A percentile compares a stretch with the other conserved stretches of the same genome.
phyloP scores from a whole-genome alignment of 2,113 vertebrate genomes.

The Lepidothrix coronata region DNA sequence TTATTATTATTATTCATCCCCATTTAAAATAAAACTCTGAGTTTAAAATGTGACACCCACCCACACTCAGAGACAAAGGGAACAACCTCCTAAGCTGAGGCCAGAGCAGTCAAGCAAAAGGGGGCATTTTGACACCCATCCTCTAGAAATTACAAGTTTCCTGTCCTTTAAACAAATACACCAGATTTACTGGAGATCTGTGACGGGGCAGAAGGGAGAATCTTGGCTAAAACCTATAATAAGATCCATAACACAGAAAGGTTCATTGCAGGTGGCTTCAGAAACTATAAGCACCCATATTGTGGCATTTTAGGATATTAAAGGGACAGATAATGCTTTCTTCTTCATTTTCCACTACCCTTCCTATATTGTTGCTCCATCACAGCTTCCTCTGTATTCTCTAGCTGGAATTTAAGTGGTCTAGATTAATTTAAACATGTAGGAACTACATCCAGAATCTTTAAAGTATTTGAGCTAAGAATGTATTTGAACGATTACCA shows the following conservation, averaged over 20 bases:
- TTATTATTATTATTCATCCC: no score
- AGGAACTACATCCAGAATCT: neutral
- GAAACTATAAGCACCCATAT: neutral
- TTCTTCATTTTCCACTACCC: neutral
- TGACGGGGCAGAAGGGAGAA: neutral
- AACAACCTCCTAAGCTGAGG: neutral
- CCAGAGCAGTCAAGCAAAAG: neutral
- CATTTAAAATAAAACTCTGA: neutral
- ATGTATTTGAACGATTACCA: constrained; percentile 42
- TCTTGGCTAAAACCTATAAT: neutral
- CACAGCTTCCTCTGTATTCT: neutral
- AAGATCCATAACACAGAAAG: neutral
- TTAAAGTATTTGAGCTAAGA: constrained; percentile 32
- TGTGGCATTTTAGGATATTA: neutral
- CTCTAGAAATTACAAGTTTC: neutral
- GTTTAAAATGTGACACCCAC: neutral
- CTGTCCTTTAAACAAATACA: neutral
- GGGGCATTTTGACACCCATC: neutral
- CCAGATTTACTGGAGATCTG: neutral
- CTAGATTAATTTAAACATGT: neutral
- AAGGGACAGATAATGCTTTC: neutral
- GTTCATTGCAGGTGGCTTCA: neutral
- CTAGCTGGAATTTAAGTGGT: neutral
- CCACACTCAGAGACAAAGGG: neutral
- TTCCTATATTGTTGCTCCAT: neutral